A percentile compares a stretch with the other conserved stretches of the same genome.
phyloP scores from a whole-genome alignment of 2,797 vertebrate genomes.

The Chiloscyllium punctatum region DNA sequence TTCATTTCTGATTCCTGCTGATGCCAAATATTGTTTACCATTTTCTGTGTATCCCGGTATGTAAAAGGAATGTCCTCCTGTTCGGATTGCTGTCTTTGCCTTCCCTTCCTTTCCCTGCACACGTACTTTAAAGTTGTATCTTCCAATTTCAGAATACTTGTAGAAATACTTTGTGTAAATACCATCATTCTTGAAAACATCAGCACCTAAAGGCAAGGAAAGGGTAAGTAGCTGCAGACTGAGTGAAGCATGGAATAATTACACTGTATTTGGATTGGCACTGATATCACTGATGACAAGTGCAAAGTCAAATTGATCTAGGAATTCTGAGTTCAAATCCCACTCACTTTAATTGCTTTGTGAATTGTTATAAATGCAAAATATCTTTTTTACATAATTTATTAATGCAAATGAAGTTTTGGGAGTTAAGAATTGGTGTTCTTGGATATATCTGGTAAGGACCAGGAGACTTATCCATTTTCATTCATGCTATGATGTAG shows the following conservation, averaged over 20 bases:
- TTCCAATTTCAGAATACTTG: constrained; percentile 48
- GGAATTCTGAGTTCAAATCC: background rate
- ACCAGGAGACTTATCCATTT: no score
- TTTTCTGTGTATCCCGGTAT: constrained; percentile 54
- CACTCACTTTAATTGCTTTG: background rate
- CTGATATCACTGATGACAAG: background rate
- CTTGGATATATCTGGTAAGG: no score
- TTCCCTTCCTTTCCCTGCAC: constrained; percentile 43
- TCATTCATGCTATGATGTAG: no score
- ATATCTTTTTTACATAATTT: background rate
- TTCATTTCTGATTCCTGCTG: no score
- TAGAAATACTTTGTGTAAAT: constrained; percentile 59
- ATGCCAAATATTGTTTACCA: constrained; percentile 45
- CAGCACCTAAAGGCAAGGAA: constrained; percentile 49
- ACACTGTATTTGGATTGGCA: background rate
- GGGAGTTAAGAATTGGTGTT: background rate
- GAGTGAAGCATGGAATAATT: background rate
- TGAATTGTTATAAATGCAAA: background rate
- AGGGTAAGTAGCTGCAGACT: background rate
- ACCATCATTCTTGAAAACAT: constrained; percentile 53
- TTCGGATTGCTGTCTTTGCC: background rate
- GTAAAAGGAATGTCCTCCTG: constrained; percentile 48
- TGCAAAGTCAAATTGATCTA: background rate
- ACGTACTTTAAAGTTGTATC: constrained; percentile 52
- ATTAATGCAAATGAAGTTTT: background rate